A percentile compares a stretch with the other conserved stretches of the same genome.
phyloP scores from a whole-genome alignment of 2,797 vertebrate species.

The Lagorchestes hirsutus region DNA sequence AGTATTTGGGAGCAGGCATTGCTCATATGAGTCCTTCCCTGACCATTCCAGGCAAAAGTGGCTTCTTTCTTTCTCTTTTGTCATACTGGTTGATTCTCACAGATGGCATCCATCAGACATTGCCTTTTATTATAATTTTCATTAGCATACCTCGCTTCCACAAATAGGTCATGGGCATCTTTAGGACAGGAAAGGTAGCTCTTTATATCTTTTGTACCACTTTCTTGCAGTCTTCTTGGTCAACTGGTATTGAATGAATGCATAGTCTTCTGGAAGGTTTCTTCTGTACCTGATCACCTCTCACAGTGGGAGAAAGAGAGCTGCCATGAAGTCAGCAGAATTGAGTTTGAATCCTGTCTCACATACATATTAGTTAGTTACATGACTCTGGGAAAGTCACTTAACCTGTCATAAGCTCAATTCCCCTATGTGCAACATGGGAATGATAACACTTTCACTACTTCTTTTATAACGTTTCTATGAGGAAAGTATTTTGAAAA shows the following conservation, averaged over 20 bases:
- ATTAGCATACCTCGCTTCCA: not conserved
- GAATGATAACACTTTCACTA: not conserved
- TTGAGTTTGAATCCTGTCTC: not conserved
- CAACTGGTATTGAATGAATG: not conserved
- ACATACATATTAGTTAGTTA: not conserved
- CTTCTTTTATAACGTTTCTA: not conserved
- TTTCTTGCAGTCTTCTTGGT: not conserved
- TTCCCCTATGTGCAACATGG: not conserved
- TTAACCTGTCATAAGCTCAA: not conserved
- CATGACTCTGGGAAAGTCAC: not conserved
- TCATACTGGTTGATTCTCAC: not conserved
- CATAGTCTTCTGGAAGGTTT: not conserved
- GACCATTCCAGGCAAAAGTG: not conserved
- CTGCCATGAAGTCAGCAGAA: not conserved
- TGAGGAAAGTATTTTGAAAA: not conserved
- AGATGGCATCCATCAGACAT: not conserved
- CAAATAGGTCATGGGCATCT: not conserved
- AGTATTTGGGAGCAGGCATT: not conserved
- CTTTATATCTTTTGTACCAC: not conserved
- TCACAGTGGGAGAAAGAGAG: not conserved
- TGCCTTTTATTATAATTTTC: not conserved
- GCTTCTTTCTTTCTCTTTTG: not conserved
- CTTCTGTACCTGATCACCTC: not conserved
- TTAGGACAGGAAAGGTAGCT: not conserved
- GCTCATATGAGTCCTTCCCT: not conserved